Evolutionary conservation across 2,797 vertebrate species (phyloP).

Genomic region (Anomalospiza imberbis): DNA sequence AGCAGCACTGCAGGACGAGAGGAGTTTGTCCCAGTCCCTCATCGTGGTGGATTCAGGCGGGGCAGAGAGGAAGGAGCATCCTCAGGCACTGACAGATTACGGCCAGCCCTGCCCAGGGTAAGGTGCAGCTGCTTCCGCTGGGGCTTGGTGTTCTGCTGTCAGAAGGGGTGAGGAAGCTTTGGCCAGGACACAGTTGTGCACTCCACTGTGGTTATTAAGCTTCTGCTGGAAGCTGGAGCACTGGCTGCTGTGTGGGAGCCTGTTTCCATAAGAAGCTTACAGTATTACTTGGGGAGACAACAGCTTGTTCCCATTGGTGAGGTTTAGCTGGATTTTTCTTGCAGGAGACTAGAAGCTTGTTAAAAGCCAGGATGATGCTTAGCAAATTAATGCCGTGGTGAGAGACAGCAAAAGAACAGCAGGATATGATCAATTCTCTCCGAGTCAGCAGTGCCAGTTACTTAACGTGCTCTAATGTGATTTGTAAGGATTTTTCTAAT

Average conservation of each 20-base stretch:
- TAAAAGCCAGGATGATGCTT: not conserved
- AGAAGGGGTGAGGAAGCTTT: not conserved
- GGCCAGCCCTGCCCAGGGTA: conserved; percentile 83
- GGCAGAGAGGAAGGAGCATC: conserved; percentile 64
- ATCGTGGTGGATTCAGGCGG: conserved; percentile 54
- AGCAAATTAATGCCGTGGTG: not conserved
- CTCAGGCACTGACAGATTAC: conserved; percentile 71
- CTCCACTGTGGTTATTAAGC: not conserved
- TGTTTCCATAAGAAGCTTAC: not conserved
- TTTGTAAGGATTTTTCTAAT: not conserved
- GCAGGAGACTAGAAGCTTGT: not conserved
- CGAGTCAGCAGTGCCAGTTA: not conserved
- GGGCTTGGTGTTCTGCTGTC: not conserved
- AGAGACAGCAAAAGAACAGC: not conserved
- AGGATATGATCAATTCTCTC: not conserved
- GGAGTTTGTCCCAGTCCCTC: conserved; percentile 67
- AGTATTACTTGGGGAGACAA: not conserved
- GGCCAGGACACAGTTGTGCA: not conserved
- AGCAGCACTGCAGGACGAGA: conserved; percentile 78
- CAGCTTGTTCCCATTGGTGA: not conserved
- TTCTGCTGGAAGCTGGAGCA: not conserved
- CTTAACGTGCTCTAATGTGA: not conserved
- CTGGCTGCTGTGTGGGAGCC: not conserved
- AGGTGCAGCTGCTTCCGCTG: not conserved
- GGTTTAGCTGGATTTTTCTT: not conserved